phyloP scores from a whole-genome alignment of 1,140 invertebrate species.

The Linepithema humile region DNA sequence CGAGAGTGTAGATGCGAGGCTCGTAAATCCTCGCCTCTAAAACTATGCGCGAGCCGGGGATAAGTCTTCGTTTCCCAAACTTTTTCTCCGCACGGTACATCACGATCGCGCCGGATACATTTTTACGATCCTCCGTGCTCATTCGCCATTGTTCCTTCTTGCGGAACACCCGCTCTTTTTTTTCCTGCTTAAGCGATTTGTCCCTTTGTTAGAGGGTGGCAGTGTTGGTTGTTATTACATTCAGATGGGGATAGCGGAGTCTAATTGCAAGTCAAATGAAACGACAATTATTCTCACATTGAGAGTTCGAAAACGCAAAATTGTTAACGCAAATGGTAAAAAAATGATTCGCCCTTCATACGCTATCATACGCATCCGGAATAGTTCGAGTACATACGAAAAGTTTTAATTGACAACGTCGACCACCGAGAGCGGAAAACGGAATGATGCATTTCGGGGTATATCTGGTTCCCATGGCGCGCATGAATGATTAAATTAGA shows the following conservation, averaged over 20 bases:
- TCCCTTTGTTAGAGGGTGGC: background rate
- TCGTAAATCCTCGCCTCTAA: constrained; percentile 62
- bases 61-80: constrained; percentile 68
- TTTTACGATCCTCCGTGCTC: constrained; percentile 54
- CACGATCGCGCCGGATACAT: constrained; percentile 56
- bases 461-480: background rate
- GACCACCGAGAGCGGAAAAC: constrained; percentile 5
- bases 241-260: background rate
- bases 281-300: constrained; percentile 7
- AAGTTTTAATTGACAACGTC: constrained; percentile 47
- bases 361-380: background rate
- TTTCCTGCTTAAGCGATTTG: background rate
- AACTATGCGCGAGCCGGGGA: constrained; percentile 57
- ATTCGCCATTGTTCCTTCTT: constrained; percentile 20
- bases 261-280: constrained; percentile 22
- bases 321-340: background rate
- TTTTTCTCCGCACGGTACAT: constrained; percentile 48
- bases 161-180: background rate
- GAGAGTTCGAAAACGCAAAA: background rate
- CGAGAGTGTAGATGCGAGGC: constrained; percentile 56
- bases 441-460: constrained; percentile 14
- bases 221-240: background rate
- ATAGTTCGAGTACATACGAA: constrained; percentile 14
- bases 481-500: constrained; percentile 45
- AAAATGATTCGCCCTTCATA: background rate